These are phyloP conservation scores for Drosophila anomalipes DNA, from an alignment of 2,888 invertebrate genomes.

Conservation along the genomic window DNA sequence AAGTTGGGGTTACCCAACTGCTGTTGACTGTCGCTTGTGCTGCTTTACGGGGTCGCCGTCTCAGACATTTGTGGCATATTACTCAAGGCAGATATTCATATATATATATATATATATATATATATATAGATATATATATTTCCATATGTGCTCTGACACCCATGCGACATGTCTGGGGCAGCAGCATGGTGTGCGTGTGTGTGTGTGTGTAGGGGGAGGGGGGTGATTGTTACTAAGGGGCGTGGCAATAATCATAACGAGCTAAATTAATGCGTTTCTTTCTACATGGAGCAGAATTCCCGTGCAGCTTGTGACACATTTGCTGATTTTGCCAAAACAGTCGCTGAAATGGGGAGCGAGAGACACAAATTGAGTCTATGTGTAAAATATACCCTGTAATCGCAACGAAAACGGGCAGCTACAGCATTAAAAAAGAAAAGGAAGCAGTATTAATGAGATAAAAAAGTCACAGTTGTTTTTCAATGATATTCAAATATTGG, in stretches of 20 bases:
- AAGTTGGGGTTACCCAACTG: conserved; percentile 15
- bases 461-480: no score
- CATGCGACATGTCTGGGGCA: conserved; percentile 24
- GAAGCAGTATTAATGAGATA: rapidly evolving
- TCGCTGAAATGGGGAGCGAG: conserved; percentile 11
- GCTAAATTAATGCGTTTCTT: conserved; percentile 83
- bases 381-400: conserved; percentile 39
- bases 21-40: conserved; percentile 17
- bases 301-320: conserved; percentile 78
- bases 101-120: conserved; percentile 7
- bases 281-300: conserved; percentile 83
- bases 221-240: conserved; percentile 32
- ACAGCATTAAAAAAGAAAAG: no score
- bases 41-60: conserved; percentile 37
- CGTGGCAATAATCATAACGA: conserved; percentile 82
- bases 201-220: neutral
- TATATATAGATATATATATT: conserved; percentile 34
- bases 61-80: conserved; percentile 77
- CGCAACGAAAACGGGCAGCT: neutral
- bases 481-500: neutral
- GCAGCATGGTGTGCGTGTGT: conserved; percentile 1
- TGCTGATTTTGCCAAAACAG: conserved; percentile 67
- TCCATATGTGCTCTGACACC: conserved; percentile 60
- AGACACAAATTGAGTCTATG: neutral
- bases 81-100: conserved; percentile 60